Base-by-base conservation (phyloP, 37 sponge, comb jelly and placozoan genomes). In the Lycopodina hypogea region DNA sequence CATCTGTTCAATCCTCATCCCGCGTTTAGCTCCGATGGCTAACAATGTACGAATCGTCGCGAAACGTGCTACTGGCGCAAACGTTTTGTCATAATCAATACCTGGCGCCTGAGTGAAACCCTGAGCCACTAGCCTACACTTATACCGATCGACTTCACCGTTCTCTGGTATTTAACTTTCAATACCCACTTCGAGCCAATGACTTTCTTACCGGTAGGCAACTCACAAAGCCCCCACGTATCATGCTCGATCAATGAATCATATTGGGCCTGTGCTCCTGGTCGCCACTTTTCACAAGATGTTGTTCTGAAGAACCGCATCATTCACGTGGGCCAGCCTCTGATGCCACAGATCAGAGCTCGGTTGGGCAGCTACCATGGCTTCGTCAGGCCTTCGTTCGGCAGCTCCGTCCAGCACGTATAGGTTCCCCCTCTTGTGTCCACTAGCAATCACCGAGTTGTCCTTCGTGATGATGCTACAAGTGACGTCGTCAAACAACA, bases 111-210 rank as follows among this genome's bases (percentile, higher is more conserved):
- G 88, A 24, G 79, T 59, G 53, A 71, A 88, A 1, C 88, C 83
- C 57, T 82, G 72, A 24, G 88, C 88, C 15, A 88, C 82, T 12
- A 88, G 33, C 38, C 88, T 21, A 32, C 74, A 75, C 39, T 88
- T 87, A 71, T 80, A 76, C 22, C 81, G 57, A 23, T 79, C 30
- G 81, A 73, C 28, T 53, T 67, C 52, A 11, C 75, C 86, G n/a
- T 86, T 69, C 29, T 50, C 38, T 50, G 58, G 26, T 59, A 35
- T 51, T 86, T 86, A 42, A 74, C 57, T 38, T 78, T 85, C 57
- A 64, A 85, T 0, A 86, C 76, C 87, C 81, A 80, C 53, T 65
- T 87, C 52, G 81, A 58, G 3, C 77, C 81, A 69, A 87, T 42
- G 18, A 76, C n/a, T 35, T 80, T 81, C 48, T 69, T 45, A 48